Evolutionary conservation across 92 coral and sea anemone genomes (phyloP), one percentile per base, ranked within the genome.

Genomic region (Paramuricea clavata): DNA sequence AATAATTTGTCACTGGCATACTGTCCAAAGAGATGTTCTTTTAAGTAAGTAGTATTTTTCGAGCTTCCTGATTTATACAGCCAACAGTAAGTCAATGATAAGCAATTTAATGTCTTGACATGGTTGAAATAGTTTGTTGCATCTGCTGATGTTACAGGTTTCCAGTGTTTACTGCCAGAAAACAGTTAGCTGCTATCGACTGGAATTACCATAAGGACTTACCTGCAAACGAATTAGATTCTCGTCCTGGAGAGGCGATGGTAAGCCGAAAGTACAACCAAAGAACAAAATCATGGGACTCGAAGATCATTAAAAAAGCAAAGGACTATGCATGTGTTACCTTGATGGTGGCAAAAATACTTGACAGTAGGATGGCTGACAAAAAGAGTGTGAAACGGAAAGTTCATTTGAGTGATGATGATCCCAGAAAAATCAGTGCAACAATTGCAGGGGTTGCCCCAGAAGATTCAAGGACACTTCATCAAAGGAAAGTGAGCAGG

Each of bases 11-110:
- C 74, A 68, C 19, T 68, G 74, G 74, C 74, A 68, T 68, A 68
- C 74, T 22, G 33, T 68, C 74, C 74, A 68, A 68, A 68, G 74
- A 68, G 74, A 30, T 68, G 74, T 68, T 13, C 74, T 68, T 68
- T 68, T 30, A 22, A 22, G 74, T 68, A n/a, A n/a, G n/a, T n/a
- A n/a, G n/a, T n/a, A n/a, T n/a, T n/a, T n/a, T n/a, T n/a, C n/a
- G n/a, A n/a, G n/a, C n/a, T 68, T 68, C 32, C 39, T 15, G 39
- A 68, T 68, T 30, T 68, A 68, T 68, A 22, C 32, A 59, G 68
- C 10, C 68, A 59, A 7, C 5, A 68, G 39, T 30, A n/a, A n/a
- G n/a, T 68, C 74, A 22, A 31, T 68, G 74, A 30, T 68, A 22
- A 22, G 39, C 74, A 68, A 31, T 68, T 22, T 68, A 30, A 68